Conservation (phyloP, 2,888 invertebrate genomes). For the Gymnocheta viridis region DNA sequence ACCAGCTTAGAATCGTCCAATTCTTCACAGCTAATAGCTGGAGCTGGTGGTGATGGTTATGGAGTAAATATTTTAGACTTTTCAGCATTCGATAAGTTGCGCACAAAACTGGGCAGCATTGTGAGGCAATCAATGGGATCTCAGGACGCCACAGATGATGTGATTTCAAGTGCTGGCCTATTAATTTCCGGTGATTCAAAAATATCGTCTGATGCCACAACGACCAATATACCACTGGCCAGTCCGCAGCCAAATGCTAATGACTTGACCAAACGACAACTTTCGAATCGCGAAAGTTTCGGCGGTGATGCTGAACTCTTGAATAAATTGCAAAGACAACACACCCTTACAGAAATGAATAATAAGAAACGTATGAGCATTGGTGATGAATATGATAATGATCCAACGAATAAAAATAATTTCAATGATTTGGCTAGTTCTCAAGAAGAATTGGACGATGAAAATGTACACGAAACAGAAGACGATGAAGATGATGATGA, state of each 20-base stretch:
- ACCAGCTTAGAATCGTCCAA: conserved; percentile 81
- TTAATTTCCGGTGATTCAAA: conserved; percentile 82
- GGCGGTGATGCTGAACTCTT: conserved; percentile 91
- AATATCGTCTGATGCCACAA: conserved; percentile 46
- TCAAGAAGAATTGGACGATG: conserved; percentile 76
- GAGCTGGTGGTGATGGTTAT: conserved; percentile 69
- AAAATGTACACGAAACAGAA: conserved; percentile 67
- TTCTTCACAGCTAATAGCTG: conserved; percentile 71
- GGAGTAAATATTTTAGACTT: conserved; percentile 81
- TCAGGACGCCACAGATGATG: conserved; percentile 77
- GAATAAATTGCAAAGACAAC: conserved; percentile 86
- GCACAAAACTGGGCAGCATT: conserved; percentile 85
- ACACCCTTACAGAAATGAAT: conserved; percentile 73
- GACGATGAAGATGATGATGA: conserved; percentile 69
- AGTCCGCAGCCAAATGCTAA: conserved; percentile 82
- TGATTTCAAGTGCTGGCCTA: conserved; percentile 83
- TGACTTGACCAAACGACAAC: conserved; percentile 82
- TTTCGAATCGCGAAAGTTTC: conserved; percentile 88
- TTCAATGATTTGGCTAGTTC: conserved; percentile 75
- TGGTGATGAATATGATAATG: conserved; percentile 73
- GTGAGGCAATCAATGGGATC: conserved; percentile 83
- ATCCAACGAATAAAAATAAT: conserved; percentile 58
- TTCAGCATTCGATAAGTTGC: conserved; percentile 84
- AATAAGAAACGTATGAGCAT: conserved; percentile 77
- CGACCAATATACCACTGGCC: conserved; percentile 81